A percentile compares a stretch with the other conserved stretches of the same genome.
Conservation (phyloP, 1,140 invertebrate species). For the Penaeus chinensis region DNA sequence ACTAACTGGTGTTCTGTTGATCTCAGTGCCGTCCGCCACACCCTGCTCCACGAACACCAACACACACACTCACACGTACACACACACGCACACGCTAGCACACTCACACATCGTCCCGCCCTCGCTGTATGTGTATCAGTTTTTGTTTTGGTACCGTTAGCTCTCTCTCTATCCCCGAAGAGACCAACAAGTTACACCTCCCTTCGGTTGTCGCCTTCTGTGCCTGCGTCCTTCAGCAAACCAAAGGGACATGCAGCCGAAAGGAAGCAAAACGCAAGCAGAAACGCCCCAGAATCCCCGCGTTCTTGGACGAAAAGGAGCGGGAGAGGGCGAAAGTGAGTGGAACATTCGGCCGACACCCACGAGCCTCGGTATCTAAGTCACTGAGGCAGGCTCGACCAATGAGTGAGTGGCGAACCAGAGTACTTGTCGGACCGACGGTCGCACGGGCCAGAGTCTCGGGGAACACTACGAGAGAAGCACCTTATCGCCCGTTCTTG, state of each 20-base stretch:
- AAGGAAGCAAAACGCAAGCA: background rate
- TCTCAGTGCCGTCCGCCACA: constrained; percentile 34
- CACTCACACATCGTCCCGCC: constrained; percentile 18
- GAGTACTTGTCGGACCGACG: constrained; percentile 23
- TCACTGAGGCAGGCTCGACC: constrained; percentile 18
- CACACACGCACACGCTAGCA: constrained; percentile 33
- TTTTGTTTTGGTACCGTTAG: constrained; percentile 39
- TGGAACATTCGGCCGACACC: constrained; percentile 29
- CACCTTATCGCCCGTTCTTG: background rate
- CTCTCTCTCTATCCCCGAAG: background rate
- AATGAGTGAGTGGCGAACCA: constrained; percentile 31
- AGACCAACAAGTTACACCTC: background rate
- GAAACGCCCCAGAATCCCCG: background rate
- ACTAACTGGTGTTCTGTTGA: constrained; percentile 45
- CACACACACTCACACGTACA: constrained; percentile 27
- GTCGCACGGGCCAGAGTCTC: constrained; percentile 9
- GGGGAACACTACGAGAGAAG: background rate
- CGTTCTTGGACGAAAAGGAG: constrained; percentile 8
- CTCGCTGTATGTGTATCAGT: constrained; percentile 38
- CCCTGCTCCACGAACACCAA: constrained; percentile 25
- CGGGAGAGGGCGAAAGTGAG: background rate
- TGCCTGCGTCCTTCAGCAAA: background rate
- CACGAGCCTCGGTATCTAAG: constrained; percentile 16
- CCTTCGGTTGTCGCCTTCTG: too few species aligned
- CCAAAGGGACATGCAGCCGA: background rate